Conservation (phyloP, 2,113 vertebrate species). For the Cervus canadensis region DNA sequence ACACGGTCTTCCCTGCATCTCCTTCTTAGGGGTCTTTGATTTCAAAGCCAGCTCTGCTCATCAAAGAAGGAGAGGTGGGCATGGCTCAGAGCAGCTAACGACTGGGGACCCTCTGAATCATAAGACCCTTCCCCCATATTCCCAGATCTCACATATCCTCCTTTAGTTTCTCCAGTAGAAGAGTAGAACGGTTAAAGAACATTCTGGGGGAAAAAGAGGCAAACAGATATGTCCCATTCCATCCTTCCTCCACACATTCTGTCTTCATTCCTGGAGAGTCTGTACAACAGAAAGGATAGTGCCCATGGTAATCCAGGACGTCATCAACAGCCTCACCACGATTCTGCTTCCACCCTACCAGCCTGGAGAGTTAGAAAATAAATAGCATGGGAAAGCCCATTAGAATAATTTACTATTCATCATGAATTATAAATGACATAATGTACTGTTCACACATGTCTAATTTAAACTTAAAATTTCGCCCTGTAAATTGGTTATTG, state of each 20-base stretch:
- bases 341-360: neutral
- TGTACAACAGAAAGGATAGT: neutral
- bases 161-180: neutral
- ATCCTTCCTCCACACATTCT: neutral
- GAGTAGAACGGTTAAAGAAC: neutral
- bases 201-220: fast-evolving
- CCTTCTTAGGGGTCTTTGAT: neutral
- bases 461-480: constrained; percentile 19
- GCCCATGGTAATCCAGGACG: neutral
- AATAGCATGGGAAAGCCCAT: neutral
- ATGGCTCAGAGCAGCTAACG: too few species aligned
- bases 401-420: constrained; percentile 34
- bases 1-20: fast-evolving
- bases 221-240: fast-evolving
- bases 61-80: neutral
- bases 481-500: constrained; percentile 71
- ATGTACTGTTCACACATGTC: neutral
- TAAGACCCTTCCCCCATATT: neutral
- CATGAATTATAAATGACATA: constrained; percentile 40
- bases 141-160: fast-evolving
- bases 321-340: fast-evolving
- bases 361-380: neutral
- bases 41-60: neutral
- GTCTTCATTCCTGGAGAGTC: neutral
- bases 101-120: neutral